These are phyloP conservation scores for Aphelinus atriplicis DNA, from an alignment of 1,140 invertebrate species.

Conservation along the genomic window DNA sequence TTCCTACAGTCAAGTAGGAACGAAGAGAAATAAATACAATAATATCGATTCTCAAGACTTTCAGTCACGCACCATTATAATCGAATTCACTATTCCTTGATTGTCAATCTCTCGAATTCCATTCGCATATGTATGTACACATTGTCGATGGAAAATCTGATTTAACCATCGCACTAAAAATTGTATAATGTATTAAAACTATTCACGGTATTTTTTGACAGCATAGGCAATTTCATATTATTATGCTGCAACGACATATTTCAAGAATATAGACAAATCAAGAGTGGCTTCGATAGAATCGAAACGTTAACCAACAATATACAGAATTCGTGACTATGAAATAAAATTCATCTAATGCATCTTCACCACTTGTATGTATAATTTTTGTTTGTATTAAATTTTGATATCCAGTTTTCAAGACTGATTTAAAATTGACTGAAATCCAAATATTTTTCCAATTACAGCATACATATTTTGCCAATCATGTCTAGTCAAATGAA, in stretches of 20 bases:
- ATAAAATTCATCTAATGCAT: no score
- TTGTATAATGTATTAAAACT: slow-evolving; percentile 11
- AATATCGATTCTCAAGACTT: slow-evolving; percentile 34
- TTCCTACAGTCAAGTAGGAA: no score
- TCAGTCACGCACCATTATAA: slow-evolving; percentile 10
- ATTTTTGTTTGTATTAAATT: no score
- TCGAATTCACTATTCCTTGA: slow-evolving; percentile 25
- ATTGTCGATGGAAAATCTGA: slow-evolving; percentile 8
- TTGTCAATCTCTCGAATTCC: slow-evolving; percentile 19
- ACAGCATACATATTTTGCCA: no score
- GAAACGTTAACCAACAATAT: background rate
- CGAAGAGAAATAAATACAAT: slow-evolving; percentile 12
- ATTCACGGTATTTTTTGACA: background rate
- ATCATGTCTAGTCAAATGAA: no score
- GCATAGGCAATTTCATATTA: background rate
- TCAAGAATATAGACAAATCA: background rate
- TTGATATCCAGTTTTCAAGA: no score
- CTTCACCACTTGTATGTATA: no score
- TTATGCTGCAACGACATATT: slow-evolving; percentile 33
- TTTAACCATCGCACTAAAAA: background rate
- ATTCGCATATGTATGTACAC: background rate
- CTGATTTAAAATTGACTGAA: no score
- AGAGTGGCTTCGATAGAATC: no score
- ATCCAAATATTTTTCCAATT: no score
- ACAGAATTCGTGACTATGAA: slow-evolving; percentile 1